Evolutionary conservation across 2,888 invertebrate genomes (phyloP).

Genomic region (Melanophora roralis): DNA sequence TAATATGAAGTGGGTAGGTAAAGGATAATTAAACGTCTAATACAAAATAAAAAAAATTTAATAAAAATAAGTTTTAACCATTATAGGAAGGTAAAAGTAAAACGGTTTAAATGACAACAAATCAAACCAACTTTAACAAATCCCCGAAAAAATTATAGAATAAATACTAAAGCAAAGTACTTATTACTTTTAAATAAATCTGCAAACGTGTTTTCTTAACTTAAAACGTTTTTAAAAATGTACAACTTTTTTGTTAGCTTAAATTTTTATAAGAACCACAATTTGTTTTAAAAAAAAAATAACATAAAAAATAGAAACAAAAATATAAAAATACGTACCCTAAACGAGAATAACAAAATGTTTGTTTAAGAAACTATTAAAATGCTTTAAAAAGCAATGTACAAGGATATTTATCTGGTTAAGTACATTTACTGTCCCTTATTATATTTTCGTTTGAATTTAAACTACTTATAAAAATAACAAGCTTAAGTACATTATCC

Average conservation of each 20-base stretch:
- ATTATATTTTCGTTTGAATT: background rate
- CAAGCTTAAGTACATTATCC: background rate
- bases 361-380: background rate
- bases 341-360: background rate
- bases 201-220: background rate
- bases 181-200: background rate
- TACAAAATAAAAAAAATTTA: background rate
- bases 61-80: background rate
- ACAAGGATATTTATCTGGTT: background rate
- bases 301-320: background rate
- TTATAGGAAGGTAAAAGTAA: background rate
- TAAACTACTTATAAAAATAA: background rate
- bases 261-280: background rate
- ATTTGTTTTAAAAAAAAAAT: background rate
- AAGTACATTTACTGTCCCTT: background rate
- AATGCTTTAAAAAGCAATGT: background rate
- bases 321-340: too few species aligned
- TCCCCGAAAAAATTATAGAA: background rate
- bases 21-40: background rate
- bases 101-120: too few species aligned
- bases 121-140: too few species aligned
- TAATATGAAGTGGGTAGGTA: constrained; percentile 60
- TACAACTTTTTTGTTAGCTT: background rate
- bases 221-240: background rate
- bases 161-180: background rate